Conservation (phyloP, 2,888 invertebrate genomes). For the Coleophora flavipennella region DNA sequence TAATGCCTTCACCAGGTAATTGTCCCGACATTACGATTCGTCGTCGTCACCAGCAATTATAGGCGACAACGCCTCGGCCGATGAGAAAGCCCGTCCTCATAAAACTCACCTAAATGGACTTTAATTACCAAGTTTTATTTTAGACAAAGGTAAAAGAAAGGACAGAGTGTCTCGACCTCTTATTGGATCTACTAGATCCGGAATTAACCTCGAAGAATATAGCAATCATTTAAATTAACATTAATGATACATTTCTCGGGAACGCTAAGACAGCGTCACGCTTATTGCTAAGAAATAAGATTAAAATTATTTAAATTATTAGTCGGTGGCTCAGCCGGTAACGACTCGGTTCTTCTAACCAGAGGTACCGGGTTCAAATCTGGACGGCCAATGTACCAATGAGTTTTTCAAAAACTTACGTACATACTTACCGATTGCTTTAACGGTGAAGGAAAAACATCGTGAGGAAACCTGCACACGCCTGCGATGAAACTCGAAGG, state of each 20-base stretch:
- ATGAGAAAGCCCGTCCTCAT: conserved; percentile 32
- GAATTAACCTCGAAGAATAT: conserved; percentile 37
- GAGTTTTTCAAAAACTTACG: no score
- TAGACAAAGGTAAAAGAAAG: conserved; percentile 8
- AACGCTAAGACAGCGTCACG: conserved; percentile 59
- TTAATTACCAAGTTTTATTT: conserved; percentile 8
- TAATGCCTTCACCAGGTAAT: conserved; percentile 37
- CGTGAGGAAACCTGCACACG: no score
- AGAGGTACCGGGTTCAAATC: no score
- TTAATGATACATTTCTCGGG: conserved; percentile 66
- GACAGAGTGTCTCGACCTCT: conserved; percentile 3
- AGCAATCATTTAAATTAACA: conserved; percentile 60
- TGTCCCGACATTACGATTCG: conserved; percentile 45
- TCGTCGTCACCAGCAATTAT: conserved; percentile 39
- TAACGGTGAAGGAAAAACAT: no score
- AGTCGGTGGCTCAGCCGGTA: no score
- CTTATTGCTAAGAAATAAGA: conserved; percentile 58
- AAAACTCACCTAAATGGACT: conserved; percentile 21
- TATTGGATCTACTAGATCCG: conserved; percentile 7
- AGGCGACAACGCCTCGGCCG: conserved; percentile 32
- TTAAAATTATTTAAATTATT: conserved; percentile 70
- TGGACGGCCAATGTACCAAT: no score
- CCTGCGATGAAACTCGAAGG: no score
- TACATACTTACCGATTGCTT: no score
- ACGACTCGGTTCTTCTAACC: no score